Percentiles rank a stretch among this genome's conserved stretches.
phyloP scores from a whole-genome alignment of 2,797 vertebrate species.

The Cossypha niveicapilla region DNA sequence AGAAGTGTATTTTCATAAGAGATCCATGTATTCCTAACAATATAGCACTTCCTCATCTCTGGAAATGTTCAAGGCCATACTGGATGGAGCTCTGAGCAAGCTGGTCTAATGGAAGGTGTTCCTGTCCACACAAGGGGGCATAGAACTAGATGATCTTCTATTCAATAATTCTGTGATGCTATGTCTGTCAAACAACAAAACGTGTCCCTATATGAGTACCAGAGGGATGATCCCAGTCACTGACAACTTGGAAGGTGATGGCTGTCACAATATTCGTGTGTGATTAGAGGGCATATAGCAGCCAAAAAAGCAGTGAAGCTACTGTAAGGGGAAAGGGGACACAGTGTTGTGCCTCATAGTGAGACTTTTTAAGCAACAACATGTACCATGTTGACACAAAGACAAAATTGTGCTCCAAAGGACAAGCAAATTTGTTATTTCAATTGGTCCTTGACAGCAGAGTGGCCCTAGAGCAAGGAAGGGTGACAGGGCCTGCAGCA shows the following conservation, averaged over 20 bases:
- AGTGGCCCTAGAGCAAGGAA: background rate
- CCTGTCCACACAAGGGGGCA: rapidly evolving
- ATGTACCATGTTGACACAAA: rapidly evolving
- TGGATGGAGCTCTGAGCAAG: background rate
- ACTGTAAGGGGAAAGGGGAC: rapidly evolving
- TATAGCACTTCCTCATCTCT: background rate
- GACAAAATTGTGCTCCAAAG: background rate
- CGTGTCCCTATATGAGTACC: background rate
- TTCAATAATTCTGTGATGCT: background rate
- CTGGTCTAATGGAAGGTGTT: background rate
- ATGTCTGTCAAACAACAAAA: background rate
- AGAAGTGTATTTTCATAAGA: background rate
- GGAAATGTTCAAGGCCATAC: background rate
- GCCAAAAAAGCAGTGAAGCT: background rate
- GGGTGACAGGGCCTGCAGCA: background rate
- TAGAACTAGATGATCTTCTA: background rate
- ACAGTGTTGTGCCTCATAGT: rapidly evolving
- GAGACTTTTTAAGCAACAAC: background rate
- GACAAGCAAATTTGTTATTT: background rate
- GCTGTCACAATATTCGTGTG: rapidly evolving
- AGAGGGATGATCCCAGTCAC: background rate
- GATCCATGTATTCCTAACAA: background rate
- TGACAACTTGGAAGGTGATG: background rate
- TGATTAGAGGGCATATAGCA: background rate
- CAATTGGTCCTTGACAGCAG: background rate